These are phyloP conservation scores for Dipodomys spectabilis DNA, from an alignment of 2,113 vertebrate species.

Conservation along the genomic window DNA sequence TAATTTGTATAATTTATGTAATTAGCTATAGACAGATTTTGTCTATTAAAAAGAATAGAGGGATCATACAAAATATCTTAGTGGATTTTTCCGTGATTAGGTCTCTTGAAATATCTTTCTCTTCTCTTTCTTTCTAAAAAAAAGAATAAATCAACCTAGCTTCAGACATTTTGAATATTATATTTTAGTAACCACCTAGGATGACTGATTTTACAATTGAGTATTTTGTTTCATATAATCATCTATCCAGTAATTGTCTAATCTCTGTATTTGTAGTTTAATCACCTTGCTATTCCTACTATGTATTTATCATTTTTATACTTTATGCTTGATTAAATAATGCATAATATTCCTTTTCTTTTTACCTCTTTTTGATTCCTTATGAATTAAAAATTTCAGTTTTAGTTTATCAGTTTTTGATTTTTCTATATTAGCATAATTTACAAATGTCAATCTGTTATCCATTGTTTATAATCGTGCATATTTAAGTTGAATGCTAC, in stretches of 20 bases:
- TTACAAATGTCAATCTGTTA: slow-evolving; percentile 25
- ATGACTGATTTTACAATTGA: slow-evolving; percentile 25
- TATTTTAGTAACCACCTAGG: not conserved
- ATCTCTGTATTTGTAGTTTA: slow-evolving; percentile 7
- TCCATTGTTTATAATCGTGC: not conserved
- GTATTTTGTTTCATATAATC: not conserved
- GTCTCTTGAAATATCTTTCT: not conserved
- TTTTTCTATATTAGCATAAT: slow-evolving; percentile 27
- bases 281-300: not conserved
- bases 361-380: not conserved
- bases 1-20: not conserved
- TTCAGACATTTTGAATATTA: not conserved
- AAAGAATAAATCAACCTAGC: not conserved
- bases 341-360: not conserved
- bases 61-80: not conserved
- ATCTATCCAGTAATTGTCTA: slow-evolving; percentile 7
- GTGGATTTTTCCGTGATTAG: not conserved
- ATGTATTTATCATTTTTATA: slow-evolving; percentile 27
- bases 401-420: slow-evolving; percentile 10
- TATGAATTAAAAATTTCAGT: not conserved
- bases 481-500: not conserved
- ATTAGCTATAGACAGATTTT: not conserved
- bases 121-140: not conserved
- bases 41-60: not conserved
- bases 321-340: slow-evolving; percentile 33